These are phyloP conservation scores for Cryptocephalus moraei DNA, from an alignment of 2,888 invertebrate species.

Conservation along the genomic window DNA sequence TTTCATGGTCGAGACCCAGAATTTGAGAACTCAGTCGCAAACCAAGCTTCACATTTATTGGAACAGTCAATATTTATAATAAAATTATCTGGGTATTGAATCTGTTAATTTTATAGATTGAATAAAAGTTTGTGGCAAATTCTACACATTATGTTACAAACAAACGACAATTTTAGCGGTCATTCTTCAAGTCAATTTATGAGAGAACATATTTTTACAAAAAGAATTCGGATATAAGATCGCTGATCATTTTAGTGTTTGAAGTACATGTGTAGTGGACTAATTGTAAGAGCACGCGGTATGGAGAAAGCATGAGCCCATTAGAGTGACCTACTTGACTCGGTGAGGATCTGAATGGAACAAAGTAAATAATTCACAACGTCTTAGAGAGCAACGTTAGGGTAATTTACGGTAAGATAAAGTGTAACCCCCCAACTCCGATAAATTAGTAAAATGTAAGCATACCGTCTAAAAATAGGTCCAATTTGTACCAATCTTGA, in stretches of 20 bases:
- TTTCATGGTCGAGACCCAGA: too few relatives aligned
- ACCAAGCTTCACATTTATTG: too few relatives aligned
- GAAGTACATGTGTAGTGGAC: constrained; percentile 10
- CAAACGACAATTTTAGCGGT: too few relatives aligned
- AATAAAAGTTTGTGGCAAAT: too few relatives aligned
- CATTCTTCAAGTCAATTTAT: too few relatives aligned
- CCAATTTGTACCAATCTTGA: constrained; percentile 24
- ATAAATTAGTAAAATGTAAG: constrained; percentile 24
- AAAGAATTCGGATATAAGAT: constrained; percentile 1
- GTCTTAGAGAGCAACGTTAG: constrained; percentile 24
- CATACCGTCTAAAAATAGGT: constrained; percentile 23
- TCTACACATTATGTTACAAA: too few relatives aligned
- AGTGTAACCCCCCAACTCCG: constrained; percentile 17
- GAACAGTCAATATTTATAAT: too few relatives aligned
- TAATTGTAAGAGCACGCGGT: constrained; percentile 8
- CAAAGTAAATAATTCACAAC: constrained; percentile 19
- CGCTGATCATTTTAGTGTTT: constrained; percentile 12
- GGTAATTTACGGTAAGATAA: constrained; percentile 25
- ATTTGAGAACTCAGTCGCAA: too few relatives aligned
- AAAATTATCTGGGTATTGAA: too few relatives aligned
- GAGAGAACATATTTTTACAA: too few relatives aligned
- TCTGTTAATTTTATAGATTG: too few relatives aligned
- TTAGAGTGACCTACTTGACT: constrained; percentile 11
- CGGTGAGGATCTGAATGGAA: constrained; percentile 7
- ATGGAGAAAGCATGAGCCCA: constrained; percentile 9